Base-by-base conservation (phyloP, 2,113 vertebrate species). In the Oophaga pumilio region DNA sequence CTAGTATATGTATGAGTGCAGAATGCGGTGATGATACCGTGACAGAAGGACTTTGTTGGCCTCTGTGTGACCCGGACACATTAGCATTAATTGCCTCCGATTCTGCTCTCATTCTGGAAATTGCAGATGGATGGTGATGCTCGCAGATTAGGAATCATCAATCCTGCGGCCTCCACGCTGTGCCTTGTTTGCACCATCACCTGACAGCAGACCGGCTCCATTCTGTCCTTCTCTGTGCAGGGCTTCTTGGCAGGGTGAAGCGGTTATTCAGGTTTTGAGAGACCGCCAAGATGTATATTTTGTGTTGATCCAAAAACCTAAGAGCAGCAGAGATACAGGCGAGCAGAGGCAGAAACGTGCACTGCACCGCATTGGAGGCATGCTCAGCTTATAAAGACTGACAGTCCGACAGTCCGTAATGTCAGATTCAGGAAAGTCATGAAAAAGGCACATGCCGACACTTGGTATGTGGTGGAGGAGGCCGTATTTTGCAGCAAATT, bases 261-360 rank as follows among this genome's bases (percentile, higher is more conserved):
- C 85, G 69, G 76, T 76, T 86, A 86, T 79, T 79, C 43, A 33
- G 74, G 76, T 68, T 86, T 69, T 79, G 76, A 28, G 50, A 79
- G 73, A 52, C 22, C 8, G 74, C 74, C 85, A 86, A 86, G 76
- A 57, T 68, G 76, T 86, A 86, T 69, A 68, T 86, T 79, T 86
- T 79, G 76, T 28, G 43, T 57, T 79, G 76, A 62, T 85, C 52
- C 59, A 33, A 12, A 85, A 85, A 24, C 84, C 76, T 52, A 28
- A 52, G 71, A 64, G 60, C n/a, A 50, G 60, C 49, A 86, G 22
- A 66, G 74, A 86, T 78, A 4, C 14, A 20, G 13, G 28, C 56
- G 15, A 28, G 26, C 5, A 8, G 66, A 24, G 14, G 59, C 49
- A 57, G 60, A 49, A 82, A 49, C 53, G 64, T 8, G 10, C 28